A percentile compares a stretch with the other conserved stretches of the same genome.
phyloP scores from a whole-genome alignment of 2,113 vertebrate species.

The Cygnus atratus region DNA sequence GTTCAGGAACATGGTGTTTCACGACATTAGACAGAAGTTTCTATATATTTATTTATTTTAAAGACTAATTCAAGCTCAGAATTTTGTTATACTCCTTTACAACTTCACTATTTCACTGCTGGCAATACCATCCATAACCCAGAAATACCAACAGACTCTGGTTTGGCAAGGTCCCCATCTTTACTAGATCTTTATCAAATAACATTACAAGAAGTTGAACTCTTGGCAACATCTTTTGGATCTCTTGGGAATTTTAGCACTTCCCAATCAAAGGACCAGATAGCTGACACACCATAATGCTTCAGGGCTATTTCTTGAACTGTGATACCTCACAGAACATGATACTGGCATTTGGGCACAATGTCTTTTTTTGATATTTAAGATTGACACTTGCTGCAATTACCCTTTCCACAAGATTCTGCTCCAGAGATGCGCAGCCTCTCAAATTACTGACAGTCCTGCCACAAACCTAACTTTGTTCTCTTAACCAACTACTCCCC shows the following conservation, averaged over 20 bases:
- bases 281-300: constrained; percentile 31
- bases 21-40: background rate
- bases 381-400: constrained; percentile 68
- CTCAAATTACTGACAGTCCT: constrained; percentile 72
- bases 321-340: constrained; percentile 50
- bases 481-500: constrained; percentile 68
- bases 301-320: constrained; percentile 63
- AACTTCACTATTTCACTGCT: background rate
- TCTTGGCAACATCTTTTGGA: constrained; percentile 24
- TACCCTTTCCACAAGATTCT: constrained; percentile 70
- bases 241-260: constrained; percentile 42
- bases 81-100: background rate
- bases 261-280: constrained; percentile 55
- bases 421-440: constrained; percentile 57
- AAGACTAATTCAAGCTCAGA: background rate
- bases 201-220: constrained; percentile 3
- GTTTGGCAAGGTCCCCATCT: background rate
- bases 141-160: background rate
- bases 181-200: constrained; percentile 5
- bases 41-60: no score
- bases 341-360: constrained; percentile 57
- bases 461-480: constrained; percentile 78
- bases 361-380: constrained; percentile 66
- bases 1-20: background rate
- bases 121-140: background rate